A percentile compares a stretch with the other conserved stretches of the same genome.
Conservation (phyloP, 2,113 vertebrate species). For the Collichthys lucidus region DNA sequence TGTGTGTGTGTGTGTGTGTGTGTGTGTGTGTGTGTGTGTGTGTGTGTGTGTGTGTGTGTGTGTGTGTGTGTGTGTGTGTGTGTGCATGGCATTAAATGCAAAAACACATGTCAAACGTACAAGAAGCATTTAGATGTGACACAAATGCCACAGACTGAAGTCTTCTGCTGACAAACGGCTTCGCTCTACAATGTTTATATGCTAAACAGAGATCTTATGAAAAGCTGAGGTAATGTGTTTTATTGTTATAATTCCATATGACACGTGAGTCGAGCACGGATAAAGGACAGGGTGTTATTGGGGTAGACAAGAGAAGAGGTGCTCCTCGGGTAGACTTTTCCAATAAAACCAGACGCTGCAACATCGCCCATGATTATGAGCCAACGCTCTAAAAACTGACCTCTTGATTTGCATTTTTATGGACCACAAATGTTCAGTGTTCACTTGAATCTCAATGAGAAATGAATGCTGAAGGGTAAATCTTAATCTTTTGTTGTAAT, state of each 20-base stretch:
- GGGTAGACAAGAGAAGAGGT: conserved; percentile 4
- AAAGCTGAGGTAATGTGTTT: conserved; percentile 55
- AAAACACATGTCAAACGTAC: conserved; percentile 19
- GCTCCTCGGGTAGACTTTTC: conserved; percentile 44
- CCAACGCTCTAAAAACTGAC: not conserved
- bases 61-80: not conserved
- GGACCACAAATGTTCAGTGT: not conserved
- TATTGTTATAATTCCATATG: conserved; percentile 35
- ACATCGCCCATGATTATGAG: conserved; percentile 34
- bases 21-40: not conserved
- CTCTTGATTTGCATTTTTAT: not conserved
- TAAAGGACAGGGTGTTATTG: conserved; percentile 51
- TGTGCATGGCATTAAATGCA: not conserved
- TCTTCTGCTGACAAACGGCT: conserved; percentile 35
- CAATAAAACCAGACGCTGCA: conserved; percentile 30
- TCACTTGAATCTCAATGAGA: not conserved
- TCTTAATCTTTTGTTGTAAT: not conserved
- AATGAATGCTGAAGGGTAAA: not conserved
- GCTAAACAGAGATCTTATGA: conserved; percentile 64
- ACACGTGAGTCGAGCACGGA: conserved; percentile 1
- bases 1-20: not conserved
- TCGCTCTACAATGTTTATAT: conserved; percentile 61
- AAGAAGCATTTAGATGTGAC: conserved; percentile 29
- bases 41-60: not conserved
- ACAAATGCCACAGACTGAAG: conserved; percentile 12